Evolutionary conservation across 2,113 vertebrate genomes (phyloP).

Genomic region (Heterocephalus glaber): DNA sequence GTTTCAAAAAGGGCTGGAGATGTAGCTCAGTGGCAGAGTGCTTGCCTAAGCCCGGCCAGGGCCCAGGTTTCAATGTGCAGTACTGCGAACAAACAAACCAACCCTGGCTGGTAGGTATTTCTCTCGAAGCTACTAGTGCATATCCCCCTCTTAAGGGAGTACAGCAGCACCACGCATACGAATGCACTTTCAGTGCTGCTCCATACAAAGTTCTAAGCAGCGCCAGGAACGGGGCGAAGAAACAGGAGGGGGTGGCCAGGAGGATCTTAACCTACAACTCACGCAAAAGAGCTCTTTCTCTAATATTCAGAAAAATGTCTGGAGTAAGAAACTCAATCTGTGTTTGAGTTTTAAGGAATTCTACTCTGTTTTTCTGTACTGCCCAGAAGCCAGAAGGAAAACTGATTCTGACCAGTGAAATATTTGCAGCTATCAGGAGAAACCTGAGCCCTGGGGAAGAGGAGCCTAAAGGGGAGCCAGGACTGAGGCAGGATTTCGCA

Average conservation of each 20-base stretch:
- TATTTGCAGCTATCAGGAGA: not conserved
- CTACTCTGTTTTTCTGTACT: not conserved
- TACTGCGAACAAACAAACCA: not conserved
- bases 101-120: not conserved
- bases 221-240: no score
- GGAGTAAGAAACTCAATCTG: not conserved
- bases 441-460: not conserved
- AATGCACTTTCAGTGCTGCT: not conserved
- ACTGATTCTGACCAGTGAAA: not conserved
- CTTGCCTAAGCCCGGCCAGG: no score
- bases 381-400: not conserved
- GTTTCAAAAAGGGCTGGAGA: not conserved
- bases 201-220: not conserved
- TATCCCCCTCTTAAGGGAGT: not conserved
- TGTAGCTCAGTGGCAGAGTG: not conserved
- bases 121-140: not conserved
- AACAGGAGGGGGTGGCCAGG: not conserved
- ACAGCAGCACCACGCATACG: no score
- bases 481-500: not conserved
- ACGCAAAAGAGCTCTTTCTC: not conserved
- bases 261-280: not conserved
- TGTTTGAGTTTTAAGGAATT: not conserved
- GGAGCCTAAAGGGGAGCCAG: not conserved
- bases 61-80: not conserved
- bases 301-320: constrained; percentile 17